Percentiles rank a stretch among this genome's conserved stretches.
These are phyloP conservation scores for Centroberyx gerrardi DNA, from an alignment of 2,797 vertebrate genomes.

Conservation along the genomic window DNA sequence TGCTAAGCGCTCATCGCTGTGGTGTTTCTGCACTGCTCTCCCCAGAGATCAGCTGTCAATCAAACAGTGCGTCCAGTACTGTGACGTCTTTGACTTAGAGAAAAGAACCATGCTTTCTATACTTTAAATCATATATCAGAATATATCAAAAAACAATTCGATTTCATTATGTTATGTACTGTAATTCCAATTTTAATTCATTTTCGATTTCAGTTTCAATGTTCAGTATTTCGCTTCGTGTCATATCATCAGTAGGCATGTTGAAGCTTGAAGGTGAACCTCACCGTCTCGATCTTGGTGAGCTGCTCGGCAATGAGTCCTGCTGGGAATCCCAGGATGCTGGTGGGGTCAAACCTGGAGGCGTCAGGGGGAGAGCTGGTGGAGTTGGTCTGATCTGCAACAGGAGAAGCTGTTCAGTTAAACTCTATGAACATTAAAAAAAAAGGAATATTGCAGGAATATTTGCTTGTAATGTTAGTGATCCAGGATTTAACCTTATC, in stretches of 20 bases:
- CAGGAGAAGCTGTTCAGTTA: background rate
- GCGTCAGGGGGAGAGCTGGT: constrained; percentile 74
- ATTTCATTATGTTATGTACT: too few relatives aligned
- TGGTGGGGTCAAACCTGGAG: constrained; percentile 86
- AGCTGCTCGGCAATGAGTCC: constrained; percentile 91
- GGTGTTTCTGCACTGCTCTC: too few relatives aligned
- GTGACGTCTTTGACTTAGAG: background rate
- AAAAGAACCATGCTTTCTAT: too few relatives aligned
- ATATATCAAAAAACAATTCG: too few relatives aligned
- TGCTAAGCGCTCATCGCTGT: background rate
- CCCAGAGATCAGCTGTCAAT: too few relatives aligned
- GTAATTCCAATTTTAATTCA: too few relatives aligned
- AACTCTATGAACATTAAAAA: background rate
- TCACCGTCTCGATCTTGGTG: constrained; percentile 92
- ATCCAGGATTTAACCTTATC: too few relatives aligned
- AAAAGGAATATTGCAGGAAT: too few relatives aligned
- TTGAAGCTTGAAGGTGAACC: constrained; percentile 43
- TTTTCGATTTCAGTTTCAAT: background rate
- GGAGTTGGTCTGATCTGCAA: constrained; percentile 68
- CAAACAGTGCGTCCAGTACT: too few relatives aligned
- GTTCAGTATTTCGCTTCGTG: background rate
- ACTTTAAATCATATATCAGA: too few relatives aligned
- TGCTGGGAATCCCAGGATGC: constrained; percentile 89
- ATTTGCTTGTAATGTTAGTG: too few relatives aligned
- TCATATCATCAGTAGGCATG: background rate